phyloP scores from a whole-genome alignment of 2,113 vertebrate genomes.

The Aplodontia rufa region DNA sequence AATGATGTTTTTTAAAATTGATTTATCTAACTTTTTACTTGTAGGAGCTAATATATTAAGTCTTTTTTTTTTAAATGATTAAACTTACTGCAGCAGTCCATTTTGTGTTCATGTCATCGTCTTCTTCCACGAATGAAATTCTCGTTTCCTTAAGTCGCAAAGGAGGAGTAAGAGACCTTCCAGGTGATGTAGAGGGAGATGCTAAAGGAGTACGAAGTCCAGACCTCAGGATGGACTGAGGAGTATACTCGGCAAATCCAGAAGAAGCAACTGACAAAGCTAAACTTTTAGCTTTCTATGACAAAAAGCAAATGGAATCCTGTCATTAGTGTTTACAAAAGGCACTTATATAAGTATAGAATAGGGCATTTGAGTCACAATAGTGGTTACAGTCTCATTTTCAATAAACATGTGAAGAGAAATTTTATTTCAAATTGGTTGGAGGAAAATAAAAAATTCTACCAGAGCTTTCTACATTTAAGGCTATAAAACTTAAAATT shows the following conservation, averaged over 20 bases:
- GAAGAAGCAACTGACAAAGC: conserved; percentile 86
- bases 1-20: background rate
- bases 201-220: conserved; percentile 91
- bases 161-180: conserved; percentile 91
- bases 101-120: conserved; percentile 75
- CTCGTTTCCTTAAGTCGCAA: conserved; percentile 90
- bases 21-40: background rate
- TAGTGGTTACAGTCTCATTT: background rate
- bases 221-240: conserved; percentile 94
- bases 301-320: conserved; percentile 56
- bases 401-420: background rate
- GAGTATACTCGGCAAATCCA: conserved; percentile 91
- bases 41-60: background rate
- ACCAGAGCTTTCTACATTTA: background rate
- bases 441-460: conserved; percentile 21
- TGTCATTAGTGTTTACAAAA: background rate
- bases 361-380: background rate
- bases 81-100: conserved; percentile 89
- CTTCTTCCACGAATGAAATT: conserved; percentile 92
- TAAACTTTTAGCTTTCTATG: conserved; percentile 92
- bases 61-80: background rate
- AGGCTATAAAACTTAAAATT: background rate
- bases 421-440: background rate
- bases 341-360: background rate
- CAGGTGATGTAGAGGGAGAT: conserved; percentile 92